Evolutionary conservation across 1,140 invertebrate genomes (phyloP).

Genomic region (Geopemphigus sp.): DNA sequence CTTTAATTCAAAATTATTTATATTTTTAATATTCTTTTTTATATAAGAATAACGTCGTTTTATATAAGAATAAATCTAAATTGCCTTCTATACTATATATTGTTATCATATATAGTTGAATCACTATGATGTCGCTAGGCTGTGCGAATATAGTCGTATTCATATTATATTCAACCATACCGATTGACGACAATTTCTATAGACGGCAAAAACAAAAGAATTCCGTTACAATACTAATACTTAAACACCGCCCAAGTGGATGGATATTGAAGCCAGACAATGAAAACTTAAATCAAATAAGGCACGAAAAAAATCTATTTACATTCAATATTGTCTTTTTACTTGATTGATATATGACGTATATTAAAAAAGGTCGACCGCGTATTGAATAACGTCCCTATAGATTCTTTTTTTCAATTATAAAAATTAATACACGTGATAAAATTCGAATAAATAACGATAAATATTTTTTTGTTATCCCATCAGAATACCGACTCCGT

Average conservation of each 20-base stretch:
- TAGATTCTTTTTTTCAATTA: too few relatives aligned
- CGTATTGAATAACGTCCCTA: neutral
- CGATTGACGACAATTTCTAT: neutral
- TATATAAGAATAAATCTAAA: neutral
- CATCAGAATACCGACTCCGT: neutral
- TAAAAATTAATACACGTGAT: too few relatives aligned
- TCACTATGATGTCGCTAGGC: neutral
- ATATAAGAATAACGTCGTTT: neutral
- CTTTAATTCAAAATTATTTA: too few relatives aligned
- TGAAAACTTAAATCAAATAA: neutral
- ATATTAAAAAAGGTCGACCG: neutral
- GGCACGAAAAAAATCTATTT: neutral
- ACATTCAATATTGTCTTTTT: neutral
- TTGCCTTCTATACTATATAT: neutral
- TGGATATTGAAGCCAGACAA: neutral
- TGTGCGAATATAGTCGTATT: neutral
- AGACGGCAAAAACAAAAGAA: neutral
- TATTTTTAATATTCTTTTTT: neutral
- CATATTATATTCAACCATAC: neutral
- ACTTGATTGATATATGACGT: neutral
- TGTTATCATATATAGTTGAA: neutral
- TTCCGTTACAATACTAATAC: neutral
- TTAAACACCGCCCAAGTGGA: too few relatives aligned
- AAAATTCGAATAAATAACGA: too few relatives aligned
- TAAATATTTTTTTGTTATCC: neutral